Base-by-base conservation (phyloP, 2,797 vertebrate species). In the Luscinia luscinia region DNA sequence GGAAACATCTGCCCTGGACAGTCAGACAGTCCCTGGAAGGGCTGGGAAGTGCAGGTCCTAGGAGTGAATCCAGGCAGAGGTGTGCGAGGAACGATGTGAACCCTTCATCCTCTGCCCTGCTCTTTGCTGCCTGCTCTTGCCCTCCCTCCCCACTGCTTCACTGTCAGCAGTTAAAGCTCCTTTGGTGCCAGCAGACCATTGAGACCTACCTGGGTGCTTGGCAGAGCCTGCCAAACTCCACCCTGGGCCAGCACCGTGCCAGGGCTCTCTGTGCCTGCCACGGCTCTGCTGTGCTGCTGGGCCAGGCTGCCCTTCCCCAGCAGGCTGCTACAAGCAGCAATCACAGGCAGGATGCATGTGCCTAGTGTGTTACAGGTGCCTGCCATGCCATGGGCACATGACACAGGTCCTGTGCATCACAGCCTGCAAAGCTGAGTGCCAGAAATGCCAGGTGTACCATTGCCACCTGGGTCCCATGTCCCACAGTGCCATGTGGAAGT, bases 201-300 rank as follows among this genome's bases (percentile, higher is more conserved):
- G 91, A 96, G 90, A 96, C 93, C 90, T 95, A 93, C 93, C 95
- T 92, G 93, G 23, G n/a, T 1, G 1, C 68, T 66, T 48, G 86
- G 79, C 78, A 74, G 64, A 85, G 67, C 55, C 46, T 3, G 4
- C 24, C 1, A 8, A 89, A 68, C 89, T 90, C 72, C 82, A 45
- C 82, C 75, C 51, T 22, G 36, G 32, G 59, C 49, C 75, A 76
- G 45, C 9, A 22, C 45, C 2, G n/a, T 68, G 81, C 74, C 67
- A 61, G 61, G 61, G 59, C 59, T 78, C 46, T 52, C 19, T 84
- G 52, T 59, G 41, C 61, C 49, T 73, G 61, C 75, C 75, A n/a
- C 3, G 0, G 58, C 51, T 77, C 59, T 58, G 45, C 83, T 55
- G 34, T 13, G 10, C 66, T 86, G 48, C 43, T 4, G 57, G 82